Base-by-base conservation (phyloP, 1,140 invertebrate genomes). In the Adelges cooleyi region DNA sequence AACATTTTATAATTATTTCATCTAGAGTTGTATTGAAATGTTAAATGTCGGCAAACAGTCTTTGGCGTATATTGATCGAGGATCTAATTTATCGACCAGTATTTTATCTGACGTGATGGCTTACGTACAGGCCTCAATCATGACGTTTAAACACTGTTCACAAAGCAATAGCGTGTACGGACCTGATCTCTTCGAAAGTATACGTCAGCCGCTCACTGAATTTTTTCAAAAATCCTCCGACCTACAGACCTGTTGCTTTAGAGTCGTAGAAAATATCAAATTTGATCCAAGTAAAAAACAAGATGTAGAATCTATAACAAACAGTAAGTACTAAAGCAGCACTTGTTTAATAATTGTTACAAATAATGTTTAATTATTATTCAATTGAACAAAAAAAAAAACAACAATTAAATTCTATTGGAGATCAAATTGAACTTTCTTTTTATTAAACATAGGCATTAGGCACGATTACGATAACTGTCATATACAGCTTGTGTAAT, bases 11-110 rank as follows among this genome's bases (percentile, higher is more conserved):
- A n/a, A 6, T 33, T 33, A 11, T 11, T 33, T 33, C 11, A 6
- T 62, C 20, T 29, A 62, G 56, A 15, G 3, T 33, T 48, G 56
- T 22, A 33, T 62, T n/a, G 11, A 46, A 33, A 62, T 62, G 23
- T 46, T 62, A 11, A 46, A 29, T 6, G 4, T 5, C 13, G 27
- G 18, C 1, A 62, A 33, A 46, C 13, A 8, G 15, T 17, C 42
- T n/a, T 33, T 62, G 42, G 56, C 44, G 20, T 33, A 8, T 13
- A 48, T 48, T 5, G 10, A 48, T 3, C 18, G 22, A 22, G 18
- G 2, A 1, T 22, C 10, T 20, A 46, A 25, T 48, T 18, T 11
- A 46, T 22, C 42, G 10, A 29, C 17, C 9, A 15, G 3, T 3
- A 46, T 48, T 8, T 13, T 48, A 4, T 17, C 11, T 20, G 2